Conservation (phyloP, 1,140 invertebrate species). For the Drosophila murphyi region DNA sequence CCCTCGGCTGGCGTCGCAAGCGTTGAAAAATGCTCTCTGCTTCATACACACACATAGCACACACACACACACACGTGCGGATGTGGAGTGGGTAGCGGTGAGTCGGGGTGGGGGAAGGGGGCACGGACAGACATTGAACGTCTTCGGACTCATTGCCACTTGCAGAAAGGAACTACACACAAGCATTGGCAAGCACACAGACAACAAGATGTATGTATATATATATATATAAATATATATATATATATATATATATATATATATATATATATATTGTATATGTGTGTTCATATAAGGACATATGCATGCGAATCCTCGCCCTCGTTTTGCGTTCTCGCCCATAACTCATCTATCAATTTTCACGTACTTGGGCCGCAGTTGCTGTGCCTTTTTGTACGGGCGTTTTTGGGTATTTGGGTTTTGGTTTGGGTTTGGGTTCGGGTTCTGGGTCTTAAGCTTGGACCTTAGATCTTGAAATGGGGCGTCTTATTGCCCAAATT, state of each 20-base stretch:
- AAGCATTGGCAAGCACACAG: slow-evolving; percentile 39
- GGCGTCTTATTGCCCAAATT: slow-evolving; percentile 82
- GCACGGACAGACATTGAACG: slow-evolving; percentile 69
- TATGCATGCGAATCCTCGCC: slow-evolving; percentile 74
- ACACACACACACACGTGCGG: slow-evolving; percentile 1
- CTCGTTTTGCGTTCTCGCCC: slow-evolving; percentile 37
- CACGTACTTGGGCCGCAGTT: slow-evolving; percentile 81
- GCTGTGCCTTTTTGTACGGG: slow-evolving; percentile 10
- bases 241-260: slow-evolving; percentile 51
- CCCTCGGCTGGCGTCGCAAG: slow-evolving; percentile 67
- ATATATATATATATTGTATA: neutral
- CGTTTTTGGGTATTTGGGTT: slow-evolving; percentile 22
- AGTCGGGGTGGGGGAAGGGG: too few relatives aligned
- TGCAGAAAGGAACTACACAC: slow-evolving; percentile 70
- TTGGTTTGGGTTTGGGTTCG: slow-evolving; percentile 22
- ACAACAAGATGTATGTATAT: slow-evolving; percentile 19
- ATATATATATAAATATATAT: slow-evolving; percentile 40
- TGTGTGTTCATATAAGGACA: slow-evolving; percentile 65
- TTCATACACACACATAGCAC: slow-evolving; percentile 32
- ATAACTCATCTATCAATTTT: slow-evolving; percentile 84
- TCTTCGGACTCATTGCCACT: slow-evolving; percentile 83
- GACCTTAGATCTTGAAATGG: slow-evolving; percentile 53
- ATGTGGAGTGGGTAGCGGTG: neutral
- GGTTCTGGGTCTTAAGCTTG: slow-evolving; percentile 46
- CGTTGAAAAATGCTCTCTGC: slow-evolving; percentile 75